These are phyloP conservation scores for Misgurnus anguillicaudatus DNA, from an alignment of 2,113 vertebrate genomes.

Conservation along the genomic window DNA sequence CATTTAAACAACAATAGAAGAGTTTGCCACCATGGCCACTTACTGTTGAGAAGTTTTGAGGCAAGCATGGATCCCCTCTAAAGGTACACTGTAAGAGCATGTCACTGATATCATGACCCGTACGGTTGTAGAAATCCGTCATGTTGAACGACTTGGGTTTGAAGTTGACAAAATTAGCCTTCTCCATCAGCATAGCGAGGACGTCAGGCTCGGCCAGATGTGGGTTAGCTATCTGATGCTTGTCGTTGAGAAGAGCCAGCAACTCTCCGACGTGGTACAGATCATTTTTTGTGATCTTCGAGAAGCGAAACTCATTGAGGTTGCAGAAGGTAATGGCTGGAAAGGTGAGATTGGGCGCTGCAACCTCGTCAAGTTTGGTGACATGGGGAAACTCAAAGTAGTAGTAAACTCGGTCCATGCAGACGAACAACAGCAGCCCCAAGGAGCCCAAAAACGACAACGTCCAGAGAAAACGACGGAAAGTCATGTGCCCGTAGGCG, in stretches of 20 bases:
- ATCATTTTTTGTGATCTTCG: constrained; percentile 84
- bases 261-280: constrained; percentile 87
- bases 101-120: constrained; percentile 83
- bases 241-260: constrained; percentile 82
- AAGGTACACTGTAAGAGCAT: constrained; percentile 89
- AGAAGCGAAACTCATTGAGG: constrained; percentile 88
- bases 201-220: constrained; percentile 82
- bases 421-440: constrained; percentile 79
- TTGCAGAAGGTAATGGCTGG: constrained; percentile 87
- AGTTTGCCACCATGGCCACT: background rate
- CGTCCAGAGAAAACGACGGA: constrained; percentile 83
- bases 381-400: constrained; percentile 83
- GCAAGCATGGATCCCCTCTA: constrained; percentile 76
- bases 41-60: constrained; percentile 83
- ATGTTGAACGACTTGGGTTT: constrained; percentile 87
- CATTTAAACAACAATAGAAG: background rate
- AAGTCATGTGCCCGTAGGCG: constrained; percentile 81
- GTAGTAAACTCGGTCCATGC: constrained; percentile 82
- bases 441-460: constrained; percentile 82
- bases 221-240: constrained; percentile 81
- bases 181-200: constrained; percentile 80
- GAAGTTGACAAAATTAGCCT: constrained; percentile 85
- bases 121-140: constrained; percentile 89
- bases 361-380: constrained; percentile 81
- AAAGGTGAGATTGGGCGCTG: constrained; percentile 84